A percentile compares a stretch with the other conserved stretches of the same genome.
Conservation (phyloP, 1,140 invertebrate species). For the Bombus pascuorum region DNA sequence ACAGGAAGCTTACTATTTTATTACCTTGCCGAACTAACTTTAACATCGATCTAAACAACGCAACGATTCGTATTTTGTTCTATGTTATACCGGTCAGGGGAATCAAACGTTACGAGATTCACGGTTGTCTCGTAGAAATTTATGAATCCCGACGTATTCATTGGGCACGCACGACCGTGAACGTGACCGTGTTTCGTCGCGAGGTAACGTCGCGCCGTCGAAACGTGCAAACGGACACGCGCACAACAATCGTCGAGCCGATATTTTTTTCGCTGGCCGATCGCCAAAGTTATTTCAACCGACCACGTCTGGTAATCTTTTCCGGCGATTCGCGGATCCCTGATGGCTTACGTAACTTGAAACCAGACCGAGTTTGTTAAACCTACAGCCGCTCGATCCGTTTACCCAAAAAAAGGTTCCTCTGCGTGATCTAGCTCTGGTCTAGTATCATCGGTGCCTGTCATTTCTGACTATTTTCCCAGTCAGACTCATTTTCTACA, state of each 20-base stretch:
- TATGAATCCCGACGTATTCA: neutral
- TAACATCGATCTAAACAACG: neutral
- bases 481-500: neutral
- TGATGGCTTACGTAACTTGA: constrained; percentile 54
- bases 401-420: neutral
- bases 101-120: neutral
- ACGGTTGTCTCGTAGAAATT: neutral
- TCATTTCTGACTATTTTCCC: neutral
- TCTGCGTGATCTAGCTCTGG: neutral
- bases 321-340: constrained; percentile 20
- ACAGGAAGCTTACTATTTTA: too few species aligned
- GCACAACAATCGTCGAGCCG: constrained; percentile 18
- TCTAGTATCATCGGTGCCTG: neutral
- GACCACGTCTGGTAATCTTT: constrained; percentile 41
- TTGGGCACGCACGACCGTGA: constrained; percentile 39
- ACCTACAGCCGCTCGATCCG: neutral
- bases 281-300: constrained; percentile 52
- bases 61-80: too few species aligned
- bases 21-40: neutral
- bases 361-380: constrained; percentile 54
- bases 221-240: neutral
- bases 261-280: constrained; percentile 39
- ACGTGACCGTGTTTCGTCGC: constrained; percentile 40
- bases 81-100: too few species aligned
- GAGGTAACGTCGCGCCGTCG: neutral